Conservation (phyloP, 2,113 vertebrate genomes). For the Pandion haliaetus region DNA sequence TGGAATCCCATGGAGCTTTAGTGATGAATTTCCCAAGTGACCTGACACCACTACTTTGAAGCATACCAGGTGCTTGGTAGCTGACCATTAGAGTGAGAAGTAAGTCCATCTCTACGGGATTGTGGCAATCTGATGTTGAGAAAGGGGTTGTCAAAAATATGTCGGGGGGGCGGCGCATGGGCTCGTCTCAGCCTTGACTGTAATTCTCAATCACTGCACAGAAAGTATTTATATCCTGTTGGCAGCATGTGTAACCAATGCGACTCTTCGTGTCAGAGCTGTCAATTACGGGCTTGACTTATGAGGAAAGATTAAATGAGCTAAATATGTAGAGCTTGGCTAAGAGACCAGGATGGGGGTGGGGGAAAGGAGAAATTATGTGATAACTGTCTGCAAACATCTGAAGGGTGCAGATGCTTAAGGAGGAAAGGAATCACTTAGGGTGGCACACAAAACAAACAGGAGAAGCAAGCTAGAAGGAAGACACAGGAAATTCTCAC, state of each 20-base stretch:
- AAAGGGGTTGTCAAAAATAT: neutral
- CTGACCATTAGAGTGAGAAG: neutral
- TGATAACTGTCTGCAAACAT: constrained; percentile 61
- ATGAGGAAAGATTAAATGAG: constrained; percentile 70
- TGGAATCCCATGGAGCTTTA: neutral
- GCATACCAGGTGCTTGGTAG: neutral
- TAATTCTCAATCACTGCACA: constrained; percentile 56
- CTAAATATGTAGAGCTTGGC: constrained; percentile 69
- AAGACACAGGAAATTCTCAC: neutral
- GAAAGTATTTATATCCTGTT: constrained; percentile 66
- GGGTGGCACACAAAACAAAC: constrained; percentile 43
- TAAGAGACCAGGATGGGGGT: constrained; percentile 37
- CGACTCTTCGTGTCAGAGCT: constrained; percentile 61
- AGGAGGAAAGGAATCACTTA: constrained; percentile 59
- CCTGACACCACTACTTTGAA: neutral
- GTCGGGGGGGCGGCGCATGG: neutral
- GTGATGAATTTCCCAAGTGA: neutral
- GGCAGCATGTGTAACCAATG: constrained; percentile 65
- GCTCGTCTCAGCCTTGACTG: neutral
- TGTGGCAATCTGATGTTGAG: neutral
- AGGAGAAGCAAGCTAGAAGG: constrained; percentile 1
- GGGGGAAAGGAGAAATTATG: constrained; percentile 44
- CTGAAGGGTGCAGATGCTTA: constrained; percentile 57
- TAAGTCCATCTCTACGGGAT: neutral
- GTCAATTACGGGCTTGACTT: constrained; percentile 66